phyloP scores from a whole-genome alignment of 2,797 vertebrate species.

The Pipistrellus kuhlii region DNA sequence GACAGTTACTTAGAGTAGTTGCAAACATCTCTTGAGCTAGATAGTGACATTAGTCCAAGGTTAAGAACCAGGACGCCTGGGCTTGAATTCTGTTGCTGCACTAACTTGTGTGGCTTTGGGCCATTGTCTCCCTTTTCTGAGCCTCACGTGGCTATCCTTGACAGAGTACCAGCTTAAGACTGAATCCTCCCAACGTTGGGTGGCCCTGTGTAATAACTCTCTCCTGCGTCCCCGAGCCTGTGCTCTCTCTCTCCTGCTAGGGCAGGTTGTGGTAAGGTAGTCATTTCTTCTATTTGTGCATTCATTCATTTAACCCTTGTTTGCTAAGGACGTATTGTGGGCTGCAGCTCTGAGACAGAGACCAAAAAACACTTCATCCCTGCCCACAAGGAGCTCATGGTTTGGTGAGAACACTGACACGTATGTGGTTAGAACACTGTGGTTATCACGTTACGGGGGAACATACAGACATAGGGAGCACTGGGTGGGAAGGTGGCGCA shows the following conservation, averaged over 20 bases:
- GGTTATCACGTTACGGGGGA: background rate
- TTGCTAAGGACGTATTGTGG: background rate
- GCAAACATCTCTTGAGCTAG: background rate
- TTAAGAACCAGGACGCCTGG: background rate
- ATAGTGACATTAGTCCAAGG: background rate
- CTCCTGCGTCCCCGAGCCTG: background rate
- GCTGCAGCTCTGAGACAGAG: background rate
- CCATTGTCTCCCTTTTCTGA: background rate
- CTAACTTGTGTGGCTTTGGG: background rate
- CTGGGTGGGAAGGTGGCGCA: background rate
- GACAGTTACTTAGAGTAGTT: background rate
- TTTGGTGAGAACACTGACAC: background rate
- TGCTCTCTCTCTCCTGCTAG: background rate
- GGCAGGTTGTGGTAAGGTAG: background rate
- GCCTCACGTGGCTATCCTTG: background rate
- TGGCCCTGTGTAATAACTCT: background rate
- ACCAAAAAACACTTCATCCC: background rate
- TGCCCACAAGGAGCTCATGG: background rate
- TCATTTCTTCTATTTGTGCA: background rate
- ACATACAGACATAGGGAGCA: background rate
- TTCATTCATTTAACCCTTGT: background rate
- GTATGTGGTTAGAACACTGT: background rate
- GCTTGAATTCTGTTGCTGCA: background rate
- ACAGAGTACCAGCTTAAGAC: constrained; percentile 59
- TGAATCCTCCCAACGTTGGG: background rate